Base-by-base conservation (phyloP, 2,888 invertebrate genomes). In the Calephelis perditalis region DNA sequence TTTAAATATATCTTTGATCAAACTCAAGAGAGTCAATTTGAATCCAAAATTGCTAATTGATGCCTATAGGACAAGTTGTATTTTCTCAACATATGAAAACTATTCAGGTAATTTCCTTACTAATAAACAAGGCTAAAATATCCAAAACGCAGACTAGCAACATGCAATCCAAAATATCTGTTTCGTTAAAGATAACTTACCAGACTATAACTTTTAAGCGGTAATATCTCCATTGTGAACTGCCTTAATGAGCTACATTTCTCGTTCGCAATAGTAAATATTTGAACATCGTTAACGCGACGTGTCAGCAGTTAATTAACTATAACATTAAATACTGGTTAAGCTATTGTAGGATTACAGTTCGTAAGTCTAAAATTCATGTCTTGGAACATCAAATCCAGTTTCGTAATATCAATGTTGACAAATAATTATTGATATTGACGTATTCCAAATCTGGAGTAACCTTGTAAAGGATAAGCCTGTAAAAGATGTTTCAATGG, bases 221-320 rank as follows among this genome's bases (percentile, higher is more conserved):
- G 52, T 36, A 54, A 54, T 54, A 36, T 36, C 35, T 54, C 52
- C 36, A 54, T 36, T 54, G 52, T 36, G 35, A 54, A 54, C 35
- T 10, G 52, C 36, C 52, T 54, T 54, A 54, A 54, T 36, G 52
- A 54, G 52, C 11, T 54, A 54, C 36, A 54, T 36, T 36, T 54
- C 52, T 54, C 36, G 36, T 54, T 54, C n/a, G 36, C 52, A 54
- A 54, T 54, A 35, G 36, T 54, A 54, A 54, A 54, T 36, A 54
- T 54, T 54, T 54, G 52, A 54, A 7, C 11, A 54, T 54, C 52
- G 52, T 54, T 54, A 54, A 36, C 52, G 35, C 52, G 35, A 35
- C 52, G 35, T 54, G 35, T 54, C 52, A 54, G 52, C n/a, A 52
- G 52, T 54, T 36, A 54, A 54, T 54, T 54, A 54, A 54, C 52